Base-by-base conservation (phyloP, 2,888 invertebrate genomes). In the Achlya flavicornis region DNA sequence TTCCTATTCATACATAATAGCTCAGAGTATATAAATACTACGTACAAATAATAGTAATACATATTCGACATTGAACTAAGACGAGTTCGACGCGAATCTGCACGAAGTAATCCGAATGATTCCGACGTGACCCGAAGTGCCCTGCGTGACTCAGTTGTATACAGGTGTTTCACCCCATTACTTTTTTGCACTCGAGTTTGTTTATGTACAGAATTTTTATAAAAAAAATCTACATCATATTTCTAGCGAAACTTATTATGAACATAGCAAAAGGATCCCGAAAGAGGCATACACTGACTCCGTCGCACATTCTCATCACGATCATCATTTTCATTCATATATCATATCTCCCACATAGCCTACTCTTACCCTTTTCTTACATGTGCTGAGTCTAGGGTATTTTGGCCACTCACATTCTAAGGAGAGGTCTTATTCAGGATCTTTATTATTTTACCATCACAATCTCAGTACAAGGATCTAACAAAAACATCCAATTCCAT, bases 161-260 rank as follows among this genome's bases (percentile, higher is more conserved):
- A 53, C 53, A 53, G 53, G 48, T 53, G 48, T 53, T 53, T 53
- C 53, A 53, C 53, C 53, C 53, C 48, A 48, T 48, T 53, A 19
- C n/a, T 53, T 53, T 46, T 53, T 53, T 53, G 19, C 53, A 19
- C 10, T 53, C 19, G 53, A 53, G 53, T 19, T 53, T 53, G 53
- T 53, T 53, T 53, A 53, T 53, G 19, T 19, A 53, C 16, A 4
- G 53, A n/a, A 19, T 19, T 53, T 19, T 53, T 48, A 48, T 16
- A 46, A 14, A 10, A 19, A 16, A 19, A 1, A 8, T 53, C 0
- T 53, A n/a, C 46, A 16, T 46, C 46, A 46, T n/a, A n/a, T n/a
- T 46, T n/a, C n/a, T n/a, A n/a, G n/a, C n/a, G 46, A 41, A 46
- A 46, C n/a, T 46, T 4, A n/a, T 19, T 19, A 53, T 53, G 16